Conservation (phyloP, 2,888 invertebrate species). For the Steromphala cineraria region DNA sequence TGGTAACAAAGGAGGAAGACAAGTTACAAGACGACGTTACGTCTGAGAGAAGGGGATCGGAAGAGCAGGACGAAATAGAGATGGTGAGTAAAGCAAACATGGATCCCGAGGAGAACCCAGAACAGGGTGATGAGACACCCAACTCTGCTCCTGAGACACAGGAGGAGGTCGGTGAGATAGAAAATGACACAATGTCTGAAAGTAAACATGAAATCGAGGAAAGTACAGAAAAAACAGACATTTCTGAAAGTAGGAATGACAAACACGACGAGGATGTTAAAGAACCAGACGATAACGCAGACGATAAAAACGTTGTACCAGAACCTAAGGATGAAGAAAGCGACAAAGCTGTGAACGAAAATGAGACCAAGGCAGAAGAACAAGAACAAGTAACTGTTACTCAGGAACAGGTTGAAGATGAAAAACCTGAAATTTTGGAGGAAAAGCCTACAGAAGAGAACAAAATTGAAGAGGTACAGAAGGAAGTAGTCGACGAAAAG, state of each 20-base stretch:
- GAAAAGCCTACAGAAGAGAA: neutral
- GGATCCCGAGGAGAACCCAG: too few species aligned
- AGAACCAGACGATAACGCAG: too few species aligned
- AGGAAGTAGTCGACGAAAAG: neutral
- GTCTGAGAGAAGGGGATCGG: too few species aligned
- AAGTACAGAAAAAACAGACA: too few species aligned
- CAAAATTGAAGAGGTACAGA: neutral
- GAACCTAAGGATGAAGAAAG: too few species aligned
- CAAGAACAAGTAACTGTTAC: neutral
- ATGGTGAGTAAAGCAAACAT: neutral
- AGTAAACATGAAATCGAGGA: too few species aligned
- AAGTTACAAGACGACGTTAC: neutral
- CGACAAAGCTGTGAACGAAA: neutral
- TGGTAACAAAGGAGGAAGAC: neutral
- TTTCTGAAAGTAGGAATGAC: too few species aligned
- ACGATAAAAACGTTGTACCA: too few species aligned
- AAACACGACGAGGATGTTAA: too few species aligned
- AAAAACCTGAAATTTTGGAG: neutral
- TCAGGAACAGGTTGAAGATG: neutral
- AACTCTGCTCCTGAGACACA: neutral
- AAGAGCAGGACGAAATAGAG: neutral
- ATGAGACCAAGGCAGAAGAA: neutral
- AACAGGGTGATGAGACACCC: too few species aligned
- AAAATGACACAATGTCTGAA: neutral
- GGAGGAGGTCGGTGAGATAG: neutral